These are phyloP conservation scores for Nibea coibor DNA, from an alignment of 2,113 vertebrate genomes.

Conservation along the genomic window DNA sequence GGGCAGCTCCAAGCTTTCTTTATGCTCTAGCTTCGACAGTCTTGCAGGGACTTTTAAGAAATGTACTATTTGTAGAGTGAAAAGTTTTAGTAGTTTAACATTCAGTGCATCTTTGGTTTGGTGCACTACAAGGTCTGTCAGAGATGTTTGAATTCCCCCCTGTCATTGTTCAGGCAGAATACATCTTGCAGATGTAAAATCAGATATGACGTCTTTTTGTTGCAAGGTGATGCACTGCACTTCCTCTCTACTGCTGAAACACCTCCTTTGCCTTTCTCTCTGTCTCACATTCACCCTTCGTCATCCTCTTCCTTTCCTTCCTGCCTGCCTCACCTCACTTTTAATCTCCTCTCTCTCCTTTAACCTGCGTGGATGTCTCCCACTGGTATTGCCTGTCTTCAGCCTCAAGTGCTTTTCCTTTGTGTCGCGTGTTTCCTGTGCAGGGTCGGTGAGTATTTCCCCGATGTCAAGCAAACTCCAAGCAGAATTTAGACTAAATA, in stretches of 20 bases:
- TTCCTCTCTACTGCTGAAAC: background rate
- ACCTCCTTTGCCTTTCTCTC: constrained; percentile 1
- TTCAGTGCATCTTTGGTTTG: background rate
- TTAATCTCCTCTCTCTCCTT: background rate
- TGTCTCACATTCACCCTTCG: constrained; percentile 21
- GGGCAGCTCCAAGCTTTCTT: background rate
- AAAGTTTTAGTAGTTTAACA: background rate
- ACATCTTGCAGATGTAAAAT: background rate
- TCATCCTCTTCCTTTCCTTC: constrained; percentile 14
- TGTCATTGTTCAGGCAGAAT: background rate
- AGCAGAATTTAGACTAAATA: background rate
- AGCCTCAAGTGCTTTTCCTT: constrained; percentile 20
- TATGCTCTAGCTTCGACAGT: background rate
- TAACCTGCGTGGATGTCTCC: constrained; percentile 4
- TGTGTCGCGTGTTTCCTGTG: constrained; percentile 40
- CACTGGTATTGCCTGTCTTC: constrained; percentile 13
- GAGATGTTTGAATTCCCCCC: background rate
- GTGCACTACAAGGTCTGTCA: background rate
- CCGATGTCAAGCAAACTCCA: background rate
- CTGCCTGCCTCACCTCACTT: background rate
- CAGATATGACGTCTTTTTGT: background rate
- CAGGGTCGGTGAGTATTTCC: constrained; percentile 29
- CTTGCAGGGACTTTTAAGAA: background rate
- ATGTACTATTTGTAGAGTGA: background rate
- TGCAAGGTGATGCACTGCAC: background rate